Evolutionary conservation across 2,888 invertebrate genomes (phyloP), one percentile per base, ranked within the genome.

Genomic region (Apodemia mormo): DNA sequence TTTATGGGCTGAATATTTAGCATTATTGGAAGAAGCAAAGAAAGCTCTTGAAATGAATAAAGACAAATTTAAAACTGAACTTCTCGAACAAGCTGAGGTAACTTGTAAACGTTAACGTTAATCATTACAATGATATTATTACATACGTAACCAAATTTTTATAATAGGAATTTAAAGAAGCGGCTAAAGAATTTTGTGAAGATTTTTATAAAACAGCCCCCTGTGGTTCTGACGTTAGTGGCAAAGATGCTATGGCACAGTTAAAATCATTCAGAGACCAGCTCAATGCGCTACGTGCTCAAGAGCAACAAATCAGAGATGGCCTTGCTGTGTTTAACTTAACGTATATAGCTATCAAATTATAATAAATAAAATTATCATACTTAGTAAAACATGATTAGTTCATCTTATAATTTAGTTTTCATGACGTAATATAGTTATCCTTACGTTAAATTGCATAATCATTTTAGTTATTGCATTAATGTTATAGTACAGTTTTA

Each of bases 291-390:
- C 87, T 96, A 73, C 94, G 95, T 80, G 93, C 94, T 54, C 95
- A 95, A 81, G 97, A 97, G 82, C 93, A 93, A 68, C 91, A 92
- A 67, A 93, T 97, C 80, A 94, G 95, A 79, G 89, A 94, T 84
- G 96, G 97, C 79, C 93, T 98, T 71, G 94, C 94, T 45, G 95
- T 97, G 66, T 97, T 98, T 82, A 96, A 96, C 79, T 94, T 98
- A 68, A 93, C 93, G 93, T 93, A 91, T 78, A 69, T 49, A 66
- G 56, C 37, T n/a, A 29, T 68, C 64, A 7, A 56, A 56, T 69
- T 49, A 65, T 52, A 52, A n/a, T n/a, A 52, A n/a, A n/a, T 52
- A n/a, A 12, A 52, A n/a, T 52, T 52, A 52, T n/a, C n/a, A n/a
- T 52, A 52, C n/a, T 6, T 52, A 6, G 52, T 7, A 49, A 5